These are phyloP conservation scores for Stenichneumon culpator DNA, from an alignment of 2,888 invertebrate species.

Conservation along the genomic window DNA sequence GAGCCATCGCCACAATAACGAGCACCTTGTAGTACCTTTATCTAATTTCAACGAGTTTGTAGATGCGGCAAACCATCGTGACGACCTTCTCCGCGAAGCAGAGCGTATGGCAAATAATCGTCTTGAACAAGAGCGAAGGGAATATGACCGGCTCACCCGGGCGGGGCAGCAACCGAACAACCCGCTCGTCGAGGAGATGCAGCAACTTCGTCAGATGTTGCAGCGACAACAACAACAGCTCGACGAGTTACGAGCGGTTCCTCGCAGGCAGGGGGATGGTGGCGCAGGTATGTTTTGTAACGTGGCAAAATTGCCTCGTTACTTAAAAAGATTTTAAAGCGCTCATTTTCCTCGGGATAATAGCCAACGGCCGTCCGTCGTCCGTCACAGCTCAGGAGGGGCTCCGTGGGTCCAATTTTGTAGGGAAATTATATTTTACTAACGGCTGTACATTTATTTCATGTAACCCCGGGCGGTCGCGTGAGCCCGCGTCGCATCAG, in stretches of 20 bases:
- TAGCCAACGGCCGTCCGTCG: too few relatives aligned
- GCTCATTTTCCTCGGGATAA: too few relatives aligned
- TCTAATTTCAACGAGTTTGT: not conserved
- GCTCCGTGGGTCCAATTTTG: too few relatives aligned
- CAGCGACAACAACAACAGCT: not conserved
- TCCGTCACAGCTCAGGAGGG: too few relatives aligned
- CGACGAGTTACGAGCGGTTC: not conserved
- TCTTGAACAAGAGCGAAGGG: not conserved
- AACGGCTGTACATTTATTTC: too few relatives aligned
- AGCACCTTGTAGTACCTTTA: not conserved
- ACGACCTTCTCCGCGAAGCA: not conserved
- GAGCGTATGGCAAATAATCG: not conserved
- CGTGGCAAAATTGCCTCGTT: too few relatives aligned
- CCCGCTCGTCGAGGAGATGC: not conserved
- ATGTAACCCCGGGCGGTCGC: too few relatives aligned
- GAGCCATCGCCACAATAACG: not conserved
- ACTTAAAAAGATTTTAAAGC: too few relatives aligned
- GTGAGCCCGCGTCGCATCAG: too few relatives aligned
- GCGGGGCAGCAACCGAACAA: not conserved
- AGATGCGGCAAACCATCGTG: not conserved
- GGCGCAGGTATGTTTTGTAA: not conserved
- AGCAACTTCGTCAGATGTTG: not conserved
- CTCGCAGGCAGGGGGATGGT: not conserved
- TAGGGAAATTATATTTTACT: too few relatives aligned
- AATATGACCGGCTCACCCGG: not conserved